These are phyloP conservation scores for Pardalotus punctatus DNA, from an alignment of 2,113 vertebrate genomes.

Conservation along the genomic window DNA sequence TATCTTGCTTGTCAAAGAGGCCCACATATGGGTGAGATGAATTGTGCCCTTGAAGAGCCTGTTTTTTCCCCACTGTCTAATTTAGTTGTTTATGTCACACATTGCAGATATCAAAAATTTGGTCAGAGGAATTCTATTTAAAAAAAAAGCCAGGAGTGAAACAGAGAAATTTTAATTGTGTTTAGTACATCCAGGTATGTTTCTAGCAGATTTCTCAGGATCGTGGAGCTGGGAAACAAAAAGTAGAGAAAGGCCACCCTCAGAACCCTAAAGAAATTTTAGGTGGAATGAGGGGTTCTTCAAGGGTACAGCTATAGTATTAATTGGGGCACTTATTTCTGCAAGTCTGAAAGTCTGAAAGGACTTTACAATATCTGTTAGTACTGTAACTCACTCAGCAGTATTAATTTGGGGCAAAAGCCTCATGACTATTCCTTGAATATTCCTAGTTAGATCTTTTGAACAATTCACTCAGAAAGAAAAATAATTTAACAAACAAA, in stretches of 20 bases:
- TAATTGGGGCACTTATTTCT: neutral
- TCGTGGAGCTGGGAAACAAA: neutral
- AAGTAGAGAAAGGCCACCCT: neutral
- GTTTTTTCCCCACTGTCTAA: neutral
- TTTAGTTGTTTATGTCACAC: neutral
- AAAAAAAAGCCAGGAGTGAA: neutral
- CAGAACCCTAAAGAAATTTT: neutral
- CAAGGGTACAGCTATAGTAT: neutral
- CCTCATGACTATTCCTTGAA: neutral
- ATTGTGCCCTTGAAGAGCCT: neutral
- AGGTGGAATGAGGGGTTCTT: neutral
- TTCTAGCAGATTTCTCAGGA: neutral
- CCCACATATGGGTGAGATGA: neutral
- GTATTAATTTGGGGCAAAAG: neutral
- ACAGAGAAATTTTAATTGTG: neutral
- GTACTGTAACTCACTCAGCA: neutral
- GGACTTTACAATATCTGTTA: neutral
- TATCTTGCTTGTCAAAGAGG: neutral
- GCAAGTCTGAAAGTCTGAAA: neutral
- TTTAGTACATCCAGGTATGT: neutral
- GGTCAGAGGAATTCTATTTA: neutral
- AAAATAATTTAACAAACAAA: neutral
- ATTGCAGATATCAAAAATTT: neutral
- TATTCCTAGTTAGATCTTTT: neutral
- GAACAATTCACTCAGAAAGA: neutral